Evolutionary conservation across 2,113 vertebrate species (phyloP).

Genomic region (Athene cunicularia): DNA sequence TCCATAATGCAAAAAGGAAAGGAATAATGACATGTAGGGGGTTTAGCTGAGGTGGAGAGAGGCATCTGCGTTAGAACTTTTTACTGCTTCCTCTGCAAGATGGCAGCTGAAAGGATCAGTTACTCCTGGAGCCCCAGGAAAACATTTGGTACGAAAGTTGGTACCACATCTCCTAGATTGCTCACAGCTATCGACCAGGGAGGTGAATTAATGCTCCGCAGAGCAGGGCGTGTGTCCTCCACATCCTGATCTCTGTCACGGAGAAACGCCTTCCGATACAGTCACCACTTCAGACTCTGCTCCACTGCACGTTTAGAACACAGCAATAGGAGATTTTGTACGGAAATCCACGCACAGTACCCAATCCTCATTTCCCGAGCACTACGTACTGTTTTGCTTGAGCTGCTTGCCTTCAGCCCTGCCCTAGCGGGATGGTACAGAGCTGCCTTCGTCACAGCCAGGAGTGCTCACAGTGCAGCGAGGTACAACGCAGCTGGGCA

Average conservation of each 20-base stretch:
- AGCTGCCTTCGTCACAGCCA: background rate
- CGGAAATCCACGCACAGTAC: background rate
- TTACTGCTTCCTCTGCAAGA: background rate
- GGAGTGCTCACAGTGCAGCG: background rate
- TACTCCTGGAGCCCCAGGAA: background rate
- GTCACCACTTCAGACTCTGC: background rate
- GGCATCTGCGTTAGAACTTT: background rate
- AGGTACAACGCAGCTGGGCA: background rate
- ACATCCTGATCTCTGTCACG: background rate
- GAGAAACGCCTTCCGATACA: background rate
- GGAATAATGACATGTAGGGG: background rate
- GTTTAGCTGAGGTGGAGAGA: background rate
- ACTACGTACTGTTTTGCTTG: background rate
- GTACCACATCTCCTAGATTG: background rate
- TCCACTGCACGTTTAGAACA: background rate
- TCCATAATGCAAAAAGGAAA: background rate
- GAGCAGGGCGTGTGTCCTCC: fast-evolving
- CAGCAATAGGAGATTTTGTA: background rate
- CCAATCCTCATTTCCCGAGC: background rate
- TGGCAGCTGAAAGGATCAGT: background rate
- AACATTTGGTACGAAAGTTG: background rate
- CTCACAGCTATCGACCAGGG: background rate
- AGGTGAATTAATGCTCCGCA: background rate
- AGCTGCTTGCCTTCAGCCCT: background rate
- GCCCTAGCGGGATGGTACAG: background rate